Base-by-base conservation (phyloP, 2,113 vertebrate species). In the Onychostoma macrolepis region DNA sequence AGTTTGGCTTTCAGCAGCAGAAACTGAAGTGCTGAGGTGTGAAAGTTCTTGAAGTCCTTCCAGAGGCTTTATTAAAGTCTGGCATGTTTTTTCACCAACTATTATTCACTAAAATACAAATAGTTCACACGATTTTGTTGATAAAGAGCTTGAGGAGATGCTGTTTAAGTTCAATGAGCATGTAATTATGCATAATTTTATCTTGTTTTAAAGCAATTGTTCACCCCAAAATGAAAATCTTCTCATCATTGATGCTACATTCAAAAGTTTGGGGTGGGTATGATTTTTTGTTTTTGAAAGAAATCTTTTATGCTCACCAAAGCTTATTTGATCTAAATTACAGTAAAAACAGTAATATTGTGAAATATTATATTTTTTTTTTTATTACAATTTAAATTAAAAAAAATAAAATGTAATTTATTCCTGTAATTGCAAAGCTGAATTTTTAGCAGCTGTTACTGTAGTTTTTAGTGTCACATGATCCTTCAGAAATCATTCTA, bases 21-120 rank as follows among this genome's bases (percentile, higher is more conserved):
- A 75, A 76, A 67, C 71, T 76, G 76, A 87, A 84, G 61, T 87
- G 86, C 86, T 87, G 90, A 89, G 76, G 84, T 76, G 53, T 90
- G 58, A 87, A 87, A 86, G 80, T 87, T 83, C 75, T 87, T 87
- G 85, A 87, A 87, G 80, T 88, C 85, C 75, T 87, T 87, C 85
- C 83, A 90, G 82, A 77, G 84, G 77, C 36, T 78, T 89, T 41
- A 82, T 77, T 83, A 77, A 28, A 79, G 56, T 43, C 72, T 85
- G 43, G 81, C 80, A 86, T 76, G 10, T 45, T 83, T 86, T 82
- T 79, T 33, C 17, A 76, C 6, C n/a, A 78, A 28, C 33, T 88
- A 72, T 67, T 41, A 82, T 82, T 4, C 58, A 50, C 58, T 81
- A 81, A 65, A 63, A 38, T 65, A 28, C 21, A 61, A 80, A 41